Base-by-base conservation (phyloP, 2,797 vertebrate species). In the Enteromius afrohamiltoni region DNA sequence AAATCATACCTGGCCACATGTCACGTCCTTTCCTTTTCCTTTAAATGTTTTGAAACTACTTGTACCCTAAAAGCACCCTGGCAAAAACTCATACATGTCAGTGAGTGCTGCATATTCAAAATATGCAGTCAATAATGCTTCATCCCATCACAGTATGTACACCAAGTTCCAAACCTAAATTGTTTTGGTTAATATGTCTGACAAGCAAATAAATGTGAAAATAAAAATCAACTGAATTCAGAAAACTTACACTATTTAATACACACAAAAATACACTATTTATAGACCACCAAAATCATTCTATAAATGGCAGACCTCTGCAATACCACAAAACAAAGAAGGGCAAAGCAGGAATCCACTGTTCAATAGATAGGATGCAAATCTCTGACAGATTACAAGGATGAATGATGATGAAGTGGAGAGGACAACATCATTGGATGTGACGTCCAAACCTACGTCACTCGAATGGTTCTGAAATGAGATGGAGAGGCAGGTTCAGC, bases 381-480 rank as follows among this genome's bases (percentile, higher is more conserved):
- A 69, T 34, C 29, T 58, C 53, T 67, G 65, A 75, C 23, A 79
- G 68, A 77, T 84, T 79, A 47, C 62, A 37, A 34, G 67, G 77
- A 87, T 80, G 65, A 77, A 81, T 67, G 67, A 62, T 29, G 65
- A 75, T 80, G 77, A 23, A 76, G 69, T 81, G 21, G 74, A 87
- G 74, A 79, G n/a, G 23, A 53, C 67, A 85, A 73, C 53, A 74
- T 85, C 78, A 77, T 42, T 45, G 60, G 79, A 79, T 77, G 40
- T 85, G 85, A 84, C 84, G 80, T 85, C 47, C 58, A 45, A 81
- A 86, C 83, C 64, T 21, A 70, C 86, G 85, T 89, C 87, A 89
- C 80, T 60, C 11, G 37, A 47, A 60, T 73, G 55, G 42, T 62
- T 82, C 53, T 83, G 73, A 45, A 69, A 85, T 45, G 45, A 62